phyloP scores from a whole-genome alignment of 2,888 invertebrate genomes.

The Aricia artaxerxes region DNA sequence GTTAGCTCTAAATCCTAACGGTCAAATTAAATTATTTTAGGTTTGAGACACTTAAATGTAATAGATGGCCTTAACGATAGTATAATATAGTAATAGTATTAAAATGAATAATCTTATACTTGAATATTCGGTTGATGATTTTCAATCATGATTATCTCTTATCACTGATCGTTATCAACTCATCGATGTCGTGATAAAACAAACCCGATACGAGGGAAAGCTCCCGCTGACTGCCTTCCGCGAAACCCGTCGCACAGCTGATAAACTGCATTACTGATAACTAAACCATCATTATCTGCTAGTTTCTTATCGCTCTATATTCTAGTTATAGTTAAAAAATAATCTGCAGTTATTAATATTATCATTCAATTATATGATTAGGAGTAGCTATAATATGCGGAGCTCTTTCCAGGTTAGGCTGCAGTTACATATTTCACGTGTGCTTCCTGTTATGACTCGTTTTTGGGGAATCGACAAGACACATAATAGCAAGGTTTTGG shows the following conservation, averaged over 20 bases:
- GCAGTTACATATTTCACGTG: no score
- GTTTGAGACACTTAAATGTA: no score
- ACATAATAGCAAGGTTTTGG: not conserved
- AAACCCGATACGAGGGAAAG: conserved; percentile 8
- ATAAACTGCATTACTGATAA: not conserved
- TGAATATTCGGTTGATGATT: not conserved
- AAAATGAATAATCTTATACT: not conserved
- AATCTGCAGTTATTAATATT: not conserved
- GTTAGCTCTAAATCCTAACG: no score
- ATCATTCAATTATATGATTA: not conserved
- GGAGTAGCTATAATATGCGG: not conserved
- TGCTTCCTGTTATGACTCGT: no score
- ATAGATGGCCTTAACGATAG: no score
- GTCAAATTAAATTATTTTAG: no score
- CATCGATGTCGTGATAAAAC: conserved; percentile 1
- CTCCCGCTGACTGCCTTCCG: not conserved
- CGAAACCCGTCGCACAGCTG: not conserved
- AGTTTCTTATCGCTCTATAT: not conserved
- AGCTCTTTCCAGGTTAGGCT: no score
- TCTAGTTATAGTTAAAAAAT: not conserved
- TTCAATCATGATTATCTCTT: not conserved
- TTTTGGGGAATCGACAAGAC: not conserved
- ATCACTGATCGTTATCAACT: not conserved
- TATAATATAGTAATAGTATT: not conserved
- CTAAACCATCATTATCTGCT: not conserved